A percentile compares a stretch with the other conserved stretches of the same genome.
Evolutionary conservation across 2,113 vertebrate genomes (phyloP).

Genomic region (Nettapus auritus): DNA sequence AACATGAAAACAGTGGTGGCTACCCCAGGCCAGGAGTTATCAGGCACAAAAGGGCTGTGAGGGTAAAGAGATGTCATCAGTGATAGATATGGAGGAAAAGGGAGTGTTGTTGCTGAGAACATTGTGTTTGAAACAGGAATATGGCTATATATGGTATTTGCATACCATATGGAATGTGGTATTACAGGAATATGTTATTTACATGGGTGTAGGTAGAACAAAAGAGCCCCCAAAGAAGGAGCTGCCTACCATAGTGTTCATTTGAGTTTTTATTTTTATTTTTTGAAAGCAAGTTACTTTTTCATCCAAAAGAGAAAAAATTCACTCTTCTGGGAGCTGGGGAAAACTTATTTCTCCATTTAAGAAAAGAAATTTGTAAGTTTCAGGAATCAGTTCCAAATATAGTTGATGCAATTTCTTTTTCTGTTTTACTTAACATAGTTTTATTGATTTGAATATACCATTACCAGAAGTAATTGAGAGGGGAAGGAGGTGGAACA

Average conservation of each 20-base stretch:
- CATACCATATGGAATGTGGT: too few species aligned
- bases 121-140: neutral
- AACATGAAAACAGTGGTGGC: neutral
- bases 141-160: neutral
- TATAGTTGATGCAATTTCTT: neutral
- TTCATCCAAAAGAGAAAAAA: neutral
- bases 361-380: constrained; percentile 6
- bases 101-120: neutral
- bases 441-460: constrained; percentile 44
- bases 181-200: neutral
- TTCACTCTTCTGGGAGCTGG: neutral
- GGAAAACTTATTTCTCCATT: neutral
- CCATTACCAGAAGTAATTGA: constrained; percentile 19
- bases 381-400: neutral
- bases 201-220: neutral
- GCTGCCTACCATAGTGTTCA: neutral
- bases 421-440: constrained; percentile 26
- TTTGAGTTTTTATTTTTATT: neutral
- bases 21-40: neutral
- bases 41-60: neutral
- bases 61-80: neutral
- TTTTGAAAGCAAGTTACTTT: neutral
- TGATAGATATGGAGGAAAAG: neutral
- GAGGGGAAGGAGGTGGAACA: neutral
- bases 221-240: neutral